These are phyloP conservation scores for Teleogryllus oceanicus DNA, from an alignment of 2,888 invertebrate genomes.

Conservation along the genomic window DNA sequence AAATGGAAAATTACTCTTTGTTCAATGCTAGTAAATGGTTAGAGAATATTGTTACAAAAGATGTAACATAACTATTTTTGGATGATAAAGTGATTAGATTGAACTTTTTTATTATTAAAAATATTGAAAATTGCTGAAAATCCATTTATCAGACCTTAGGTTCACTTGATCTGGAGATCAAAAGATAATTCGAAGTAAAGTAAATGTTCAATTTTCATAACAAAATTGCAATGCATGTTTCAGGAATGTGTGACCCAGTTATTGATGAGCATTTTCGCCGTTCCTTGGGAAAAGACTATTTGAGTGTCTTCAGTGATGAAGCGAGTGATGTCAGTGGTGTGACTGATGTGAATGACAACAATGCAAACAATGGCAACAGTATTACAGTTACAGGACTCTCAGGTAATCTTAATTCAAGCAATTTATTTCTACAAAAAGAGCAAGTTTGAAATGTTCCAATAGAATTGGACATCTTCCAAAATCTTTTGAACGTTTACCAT, in stretches of 20 bases:
- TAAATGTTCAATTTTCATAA: too few relatives aligned
- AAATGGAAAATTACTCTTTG: too few relatives aligned
- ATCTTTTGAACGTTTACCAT: too few relatives aligned
- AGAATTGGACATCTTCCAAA: neutral
- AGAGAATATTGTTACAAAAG: too few relatives aligned
- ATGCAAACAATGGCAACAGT: conserved; percentile 25
- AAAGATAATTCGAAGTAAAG: too few relatives aligned
- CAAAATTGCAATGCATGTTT: conserved; percentile 33
- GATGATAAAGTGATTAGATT: too few relatives aligned
- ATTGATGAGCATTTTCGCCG: conserved; percentile 95
- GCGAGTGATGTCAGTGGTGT: conserved; percentile 18
- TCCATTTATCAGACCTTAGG: too few relatives aligned
- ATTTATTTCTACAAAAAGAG: conserved; percentile 1
- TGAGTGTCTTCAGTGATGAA: conserved; percentile 44
- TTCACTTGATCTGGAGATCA: too few relatives aligned
- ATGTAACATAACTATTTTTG: too few relatives aligned
- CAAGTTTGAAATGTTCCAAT: neutral
- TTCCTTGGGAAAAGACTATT: conserved; percentile 80
- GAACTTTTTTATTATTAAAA: too few relatives aligned
- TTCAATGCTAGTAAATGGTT: too few relatives aligned
- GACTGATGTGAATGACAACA: conserved; percentile 11
- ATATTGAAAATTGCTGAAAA: too few relatives aligned
- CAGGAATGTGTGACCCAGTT: conserved; percentile 75
- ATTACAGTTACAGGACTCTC: conserved; percentile 39
- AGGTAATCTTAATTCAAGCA: conserved; percentile 32